phyloP scores from a whole-genome alignment of 1,140 invertebrate genomes.

The Caenorhabditis brenneri region DNA sequence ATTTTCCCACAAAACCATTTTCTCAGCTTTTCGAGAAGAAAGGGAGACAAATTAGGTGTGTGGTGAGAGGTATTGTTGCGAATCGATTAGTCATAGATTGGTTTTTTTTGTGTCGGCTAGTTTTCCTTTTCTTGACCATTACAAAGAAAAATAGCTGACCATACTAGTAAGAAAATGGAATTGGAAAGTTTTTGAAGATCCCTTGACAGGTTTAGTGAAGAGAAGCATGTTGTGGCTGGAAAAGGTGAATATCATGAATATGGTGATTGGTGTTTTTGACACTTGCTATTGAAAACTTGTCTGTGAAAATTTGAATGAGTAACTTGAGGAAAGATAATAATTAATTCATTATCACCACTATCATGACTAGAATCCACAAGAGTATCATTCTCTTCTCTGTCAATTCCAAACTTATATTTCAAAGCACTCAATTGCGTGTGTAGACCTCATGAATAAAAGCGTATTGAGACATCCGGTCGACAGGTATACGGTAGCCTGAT shows the following conservation, averaged over 20 bases:
- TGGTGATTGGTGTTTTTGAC: not conserved
- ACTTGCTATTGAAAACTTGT: not conserved
- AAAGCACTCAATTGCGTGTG: constrained; percentile 25
- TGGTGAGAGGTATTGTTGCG: constrained; percentile 1
- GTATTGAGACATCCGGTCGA: constrained; percentile 37
- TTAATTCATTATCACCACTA: constrained; percentile 25
- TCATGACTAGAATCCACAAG: constrained; percentile 28
- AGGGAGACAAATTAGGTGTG: constrained; percentile 34
- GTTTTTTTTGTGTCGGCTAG: constrained; percentile 16
- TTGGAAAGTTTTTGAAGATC: not conserved
- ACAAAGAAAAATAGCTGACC: not conserved
- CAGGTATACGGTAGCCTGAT: constrained; percentile 39
- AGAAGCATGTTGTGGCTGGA: not conserved
- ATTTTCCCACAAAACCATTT: constrained; percentile 38
- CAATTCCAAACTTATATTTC: constrained; percentile 12
- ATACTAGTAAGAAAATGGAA: not conserved
- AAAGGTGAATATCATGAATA: not conserved
- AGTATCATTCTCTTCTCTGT: not conserved
- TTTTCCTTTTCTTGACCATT: not conserved
- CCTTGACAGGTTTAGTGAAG: not conserved
- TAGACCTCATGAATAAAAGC: constrained; percentile 29
- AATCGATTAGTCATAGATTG: constrained; percentile 42
- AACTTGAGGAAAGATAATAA: not conserved
- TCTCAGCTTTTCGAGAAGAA: constrained; percentile 43
- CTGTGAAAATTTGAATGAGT: constrained; percentile 18